Percentiles rank a stretch among this genome's conserved stretches.
Conservation (phyloP, 1,140 invertebrate species). For the Delia radicum region DNA sequence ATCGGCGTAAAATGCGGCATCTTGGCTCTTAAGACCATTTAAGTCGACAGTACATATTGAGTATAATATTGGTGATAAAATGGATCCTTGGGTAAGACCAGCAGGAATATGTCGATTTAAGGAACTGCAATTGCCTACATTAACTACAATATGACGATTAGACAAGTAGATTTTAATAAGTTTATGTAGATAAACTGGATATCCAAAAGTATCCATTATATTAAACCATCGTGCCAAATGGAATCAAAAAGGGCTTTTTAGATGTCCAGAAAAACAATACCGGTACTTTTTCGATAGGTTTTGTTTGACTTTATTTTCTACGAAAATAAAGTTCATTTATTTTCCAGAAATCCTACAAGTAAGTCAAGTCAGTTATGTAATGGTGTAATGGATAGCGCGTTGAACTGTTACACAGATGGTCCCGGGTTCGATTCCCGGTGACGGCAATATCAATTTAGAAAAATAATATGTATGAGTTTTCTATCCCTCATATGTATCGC, state of each 20-base stretch:
- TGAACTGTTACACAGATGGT: too few relatives aligned
- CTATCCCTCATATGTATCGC: too few relatives aligned
- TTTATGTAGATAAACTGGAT: background rate
- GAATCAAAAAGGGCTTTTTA: background rate
- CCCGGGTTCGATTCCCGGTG: too few relatives aligned
- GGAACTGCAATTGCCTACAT: background rate
- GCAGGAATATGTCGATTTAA: background rate
- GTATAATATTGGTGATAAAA: background rate
- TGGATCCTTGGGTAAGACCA: too few relatives aligned
- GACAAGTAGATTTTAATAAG: background rate
- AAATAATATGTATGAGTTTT: too few relatives aligned
- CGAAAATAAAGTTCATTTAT: too few relatives aligned
- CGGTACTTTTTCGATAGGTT: too few relatives aligned
- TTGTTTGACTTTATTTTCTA: too few relatives aligned
- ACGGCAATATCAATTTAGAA: too few relatives aligned
- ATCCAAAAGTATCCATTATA: background rate
- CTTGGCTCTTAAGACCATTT: background rate
- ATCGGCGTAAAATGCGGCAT: background rate
- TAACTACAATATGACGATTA: background rate
- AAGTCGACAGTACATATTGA: background rate
- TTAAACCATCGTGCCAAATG: background rate
- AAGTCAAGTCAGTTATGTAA: too few relatives aligned
- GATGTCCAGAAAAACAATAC: background rate
- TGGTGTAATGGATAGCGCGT: too few relatives aligned
- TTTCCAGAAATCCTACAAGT: too few relatives aligned